phyloP scores from a whole-genome alignment of 1,140 invertebrate species.

The Maconellicoccus hirsutus region DNA sequence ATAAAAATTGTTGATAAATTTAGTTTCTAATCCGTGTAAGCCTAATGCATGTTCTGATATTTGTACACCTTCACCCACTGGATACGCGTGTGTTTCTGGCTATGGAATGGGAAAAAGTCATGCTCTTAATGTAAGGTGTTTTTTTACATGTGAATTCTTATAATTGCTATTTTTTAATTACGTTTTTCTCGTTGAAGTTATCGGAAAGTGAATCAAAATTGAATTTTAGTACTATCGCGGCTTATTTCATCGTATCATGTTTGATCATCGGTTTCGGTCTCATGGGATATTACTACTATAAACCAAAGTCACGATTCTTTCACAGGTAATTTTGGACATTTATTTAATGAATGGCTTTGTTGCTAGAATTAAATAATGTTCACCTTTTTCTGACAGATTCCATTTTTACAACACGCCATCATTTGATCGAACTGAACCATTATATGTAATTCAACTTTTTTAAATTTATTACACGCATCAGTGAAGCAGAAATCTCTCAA shows the following conservation, averaged over 20 bases:
- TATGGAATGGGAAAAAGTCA: not conserved
- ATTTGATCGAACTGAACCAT: not conserved
- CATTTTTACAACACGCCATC: not conserved
- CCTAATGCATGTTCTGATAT: not conserved
- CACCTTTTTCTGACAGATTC: not conserved
- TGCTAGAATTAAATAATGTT: no score
- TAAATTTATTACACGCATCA: not conserved
- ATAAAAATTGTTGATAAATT: not conserved
- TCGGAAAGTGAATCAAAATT: not conserved
- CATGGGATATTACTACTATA: not conserved
- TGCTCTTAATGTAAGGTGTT: no score
- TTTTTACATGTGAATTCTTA: not conserved
- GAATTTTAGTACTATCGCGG: not conserved
- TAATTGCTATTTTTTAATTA: no score
- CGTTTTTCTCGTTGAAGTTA: no score
- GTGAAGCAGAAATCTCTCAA: not conserved
- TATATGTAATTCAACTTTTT: not conserved
- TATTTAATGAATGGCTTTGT: no score
- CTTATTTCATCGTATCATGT: not conserved
- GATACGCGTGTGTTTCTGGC: not conserved
- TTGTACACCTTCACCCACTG: not conserved
- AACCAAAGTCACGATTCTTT: not conserved
- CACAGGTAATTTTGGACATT: not conserved
- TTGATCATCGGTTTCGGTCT: not conserved
- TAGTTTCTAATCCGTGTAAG: not conserved